Conservation (phyloP, 2,797 vertebrate genomes). For the Phalloptychus januarius region DNA sequence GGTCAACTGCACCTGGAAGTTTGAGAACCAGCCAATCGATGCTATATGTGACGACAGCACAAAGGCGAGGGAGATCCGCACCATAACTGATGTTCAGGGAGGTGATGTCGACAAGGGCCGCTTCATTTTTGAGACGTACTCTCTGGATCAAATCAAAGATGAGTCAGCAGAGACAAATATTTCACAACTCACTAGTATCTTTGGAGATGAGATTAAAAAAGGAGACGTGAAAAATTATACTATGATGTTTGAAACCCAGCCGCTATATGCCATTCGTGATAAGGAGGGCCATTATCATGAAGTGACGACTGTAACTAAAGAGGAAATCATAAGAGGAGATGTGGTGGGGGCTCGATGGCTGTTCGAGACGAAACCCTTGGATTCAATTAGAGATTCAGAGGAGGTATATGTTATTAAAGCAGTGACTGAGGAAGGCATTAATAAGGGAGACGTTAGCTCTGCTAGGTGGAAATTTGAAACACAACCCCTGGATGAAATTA, state of each 20-base stretch:
- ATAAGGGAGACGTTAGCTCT: conserved; percentile 89
- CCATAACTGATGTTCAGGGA: conserved; percentile 87
- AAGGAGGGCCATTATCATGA: conserved; percentile 92
- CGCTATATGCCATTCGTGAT: conserved; percentile 91
- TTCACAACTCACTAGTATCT: conserved; percentile 75
- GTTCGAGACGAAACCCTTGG: conserved; percentile 94
- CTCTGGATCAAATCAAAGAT: conserved; percentile 90
- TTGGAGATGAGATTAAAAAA: conserved; percentile 81
- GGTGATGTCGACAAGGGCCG: conserved; percentile 89
- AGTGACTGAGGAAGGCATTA: conserved; percentile 91
- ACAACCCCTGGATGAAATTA: conserved; percentile 89
- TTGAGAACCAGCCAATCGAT: conserved; percentile 91
- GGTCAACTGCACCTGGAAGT: conserved; percentile 88
- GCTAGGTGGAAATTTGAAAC: conserved; percentile 94
- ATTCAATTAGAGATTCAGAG: conserved; percentile 87
- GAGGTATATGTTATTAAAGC: conserved; percentile 92
- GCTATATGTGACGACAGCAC: conserved; percentile 79
- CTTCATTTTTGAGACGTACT: conserved; percentile 92
- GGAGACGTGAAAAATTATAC: conserved; percentile 92
- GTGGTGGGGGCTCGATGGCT: conserved; percentile 92
- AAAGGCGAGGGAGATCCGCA: conserved; percentile 72
- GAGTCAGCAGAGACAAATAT: conserved; percentile 75
- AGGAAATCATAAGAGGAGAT: conserved; percentile 90
- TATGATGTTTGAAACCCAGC: conserved; percentile 94
- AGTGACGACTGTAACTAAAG: conserved; percentile 93